Evolutionary conservation across 1,140 invertebrate species (phyloP).

Genomic region (Polypedilum pembai): DNA sequence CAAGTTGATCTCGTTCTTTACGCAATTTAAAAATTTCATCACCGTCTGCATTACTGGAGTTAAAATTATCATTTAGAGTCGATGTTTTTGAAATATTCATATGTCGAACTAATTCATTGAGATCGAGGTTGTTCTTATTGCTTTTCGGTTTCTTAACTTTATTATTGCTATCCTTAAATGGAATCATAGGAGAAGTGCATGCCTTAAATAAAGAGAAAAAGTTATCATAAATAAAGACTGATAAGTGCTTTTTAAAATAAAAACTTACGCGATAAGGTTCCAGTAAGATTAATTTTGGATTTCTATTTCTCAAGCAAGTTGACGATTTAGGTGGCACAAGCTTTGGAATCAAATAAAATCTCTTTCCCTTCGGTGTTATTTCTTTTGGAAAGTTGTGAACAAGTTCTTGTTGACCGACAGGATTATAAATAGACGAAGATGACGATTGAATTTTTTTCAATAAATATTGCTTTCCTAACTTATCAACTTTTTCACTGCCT

Average conservation of each 20-base stretch:
- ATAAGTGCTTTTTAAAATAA: neutral
- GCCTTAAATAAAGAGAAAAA: constrained; percentile 33
- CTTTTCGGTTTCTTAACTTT: constrained; percentile 43
- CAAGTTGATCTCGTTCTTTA: constrained; percentile 55
- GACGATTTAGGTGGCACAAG: constrained; percentile 33
- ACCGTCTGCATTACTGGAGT: constrained; percentile 40
- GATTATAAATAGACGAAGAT: neutral
- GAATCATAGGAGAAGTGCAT: constrained; percentile 69
- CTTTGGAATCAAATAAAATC: constrained; percentile 37
- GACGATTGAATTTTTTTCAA: neutral
- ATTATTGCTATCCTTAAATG: constrained; percentile 44
- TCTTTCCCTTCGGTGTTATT: constrained; percentile 37
- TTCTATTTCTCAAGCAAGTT: constrained; percentile 52
- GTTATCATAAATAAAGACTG: neutral
- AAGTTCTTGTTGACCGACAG: neutral
- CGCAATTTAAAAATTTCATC: constrained; percentile 51
- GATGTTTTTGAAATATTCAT: constrained; percentile 54
- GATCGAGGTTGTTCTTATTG: constrained; percentile 57
- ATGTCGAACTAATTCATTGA: constrained; percentile 58
- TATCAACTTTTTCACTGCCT: neutral
- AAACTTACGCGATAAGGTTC: constrained; percentile 68
- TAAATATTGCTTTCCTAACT: constrained; percentile 3
- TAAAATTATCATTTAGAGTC: constrained; percentile 42
- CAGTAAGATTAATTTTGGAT: constrained; percentile 79
- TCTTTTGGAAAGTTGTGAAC: neutral